A percentile compares a stretch with the other conserved stretches of the same genome.
phyloP scores from a whole-genome alignment of 2,113 vertebrate genomes.

The Turdus rufiventris region DNA sequence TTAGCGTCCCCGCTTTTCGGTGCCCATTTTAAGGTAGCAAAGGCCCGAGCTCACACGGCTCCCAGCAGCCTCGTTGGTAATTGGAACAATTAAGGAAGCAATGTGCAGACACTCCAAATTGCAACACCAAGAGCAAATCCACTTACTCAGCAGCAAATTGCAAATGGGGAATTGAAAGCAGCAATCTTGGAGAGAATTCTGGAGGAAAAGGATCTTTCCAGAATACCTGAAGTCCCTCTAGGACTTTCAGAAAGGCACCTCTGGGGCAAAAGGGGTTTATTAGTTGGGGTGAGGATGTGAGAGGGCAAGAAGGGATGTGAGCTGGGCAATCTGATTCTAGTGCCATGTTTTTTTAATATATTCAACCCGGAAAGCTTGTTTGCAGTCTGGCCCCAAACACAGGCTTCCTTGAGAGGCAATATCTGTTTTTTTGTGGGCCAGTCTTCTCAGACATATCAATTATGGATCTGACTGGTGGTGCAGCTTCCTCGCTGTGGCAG shows the following conservation, averaged over 20 bases:
- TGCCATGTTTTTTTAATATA: neutral
- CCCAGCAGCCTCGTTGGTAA: neutral
- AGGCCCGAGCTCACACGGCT: neutral
- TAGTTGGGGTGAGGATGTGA: neutral
- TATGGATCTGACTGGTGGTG: neutral
- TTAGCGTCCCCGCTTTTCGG: accelerated
- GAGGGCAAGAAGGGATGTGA: neutral
- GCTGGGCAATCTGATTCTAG: neutral
- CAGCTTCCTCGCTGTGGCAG: neutral
- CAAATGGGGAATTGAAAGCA: neutral
- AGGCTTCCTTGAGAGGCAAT: neutral
- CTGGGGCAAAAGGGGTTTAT: neutral
- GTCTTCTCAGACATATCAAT: neutral
- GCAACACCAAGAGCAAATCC: neutral
- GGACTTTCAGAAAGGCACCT: neutral
- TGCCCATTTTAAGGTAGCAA: neutral
- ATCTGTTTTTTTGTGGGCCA: neutral
- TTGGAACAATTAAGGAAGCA: neutral
- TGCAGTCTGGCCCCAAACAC: neutral
- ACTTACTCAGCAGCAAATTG: neutral
- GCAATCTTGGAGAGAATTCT: neutral
- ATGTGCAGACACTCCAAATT: neutral
- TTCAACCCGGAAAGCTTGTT: neutral
- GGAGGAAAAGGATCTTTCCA: neutral
- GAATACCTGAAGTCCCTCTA: neutral